Conservation (phyloP, 2,888 invertebrate genomes). For the Hedya salicella region DNA sequence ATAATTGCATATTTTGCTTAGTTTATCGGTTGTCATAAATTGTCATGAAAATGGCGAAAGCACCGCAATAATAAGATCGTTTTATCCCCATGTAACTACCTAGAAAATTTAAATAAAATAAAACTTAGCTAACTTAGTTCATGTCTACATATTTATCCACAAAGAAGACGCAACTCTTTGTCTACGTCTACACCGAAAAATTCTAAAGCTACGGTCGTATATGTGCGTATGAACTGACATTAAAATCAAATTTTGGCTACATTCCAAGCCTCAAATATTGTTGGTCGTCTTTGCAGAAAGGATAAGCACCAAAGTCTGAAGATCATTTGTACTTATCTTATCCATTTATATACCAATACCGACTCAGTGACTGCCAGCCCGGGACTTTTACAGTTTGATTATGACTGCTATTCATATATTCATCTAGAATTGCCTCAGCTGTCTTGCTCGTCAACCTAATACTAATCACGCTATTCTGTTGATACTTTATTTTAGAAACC, state of each 20-base stretch:
- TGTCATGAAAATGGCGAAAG: not conserved
- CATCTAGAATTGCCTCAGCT: slow-evolving; percentile 10
- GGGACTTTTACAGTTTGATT: slow-evolving; percentile 38
- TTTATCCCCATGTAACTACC: not conserved
- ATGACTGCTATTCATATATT: slow-evolving; percentile 8
- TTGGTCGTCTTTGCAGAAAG: slow-evolving; percentile 74
- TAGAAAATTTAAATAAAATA: slow-evolving; percentile 1
- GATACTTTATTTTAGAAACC: slow-evolving; percentile 7
- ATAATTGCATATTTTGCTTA: slow-evolving; percentile 4
- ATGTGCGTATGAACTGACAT: slow-evolving; percentile 79
- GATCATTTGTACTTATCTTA: slow-evolving; percentile 59
- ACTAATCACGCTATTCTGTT: not conserved
- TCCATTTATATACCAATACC: slow-evolving; percentile 50
- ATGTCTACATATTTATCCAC: slow-evolving; percentile 16
- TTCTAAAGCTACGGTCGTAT: slow-evolving; percentile 69
- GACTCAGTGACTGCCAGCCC: slow-evolving; percentile 40
- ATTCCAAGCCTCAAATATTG: slow-evolving; percentile 76
- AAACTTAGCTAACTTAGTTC: slow-evolving; percentile 13
- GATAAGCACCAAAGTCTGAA: slow-evolving; percentile 61
- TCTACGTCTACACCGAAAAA: slow-evolving; percentile 49
- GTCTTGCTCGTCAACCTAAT: slow-evolving; percentile 9
- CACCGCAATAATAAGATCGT: not conserved
- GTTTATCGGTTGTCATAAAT: slow-evolving; percentile 3
- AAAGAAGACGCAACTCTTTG: slow-evolving; percentile 29
- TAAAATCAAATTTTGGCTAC: slow-evolving; percentile 81